Base-by-base conservation (phyloP, 2,113 vertebrate genomes). In the Oreotragus oreotragus region DNA sequence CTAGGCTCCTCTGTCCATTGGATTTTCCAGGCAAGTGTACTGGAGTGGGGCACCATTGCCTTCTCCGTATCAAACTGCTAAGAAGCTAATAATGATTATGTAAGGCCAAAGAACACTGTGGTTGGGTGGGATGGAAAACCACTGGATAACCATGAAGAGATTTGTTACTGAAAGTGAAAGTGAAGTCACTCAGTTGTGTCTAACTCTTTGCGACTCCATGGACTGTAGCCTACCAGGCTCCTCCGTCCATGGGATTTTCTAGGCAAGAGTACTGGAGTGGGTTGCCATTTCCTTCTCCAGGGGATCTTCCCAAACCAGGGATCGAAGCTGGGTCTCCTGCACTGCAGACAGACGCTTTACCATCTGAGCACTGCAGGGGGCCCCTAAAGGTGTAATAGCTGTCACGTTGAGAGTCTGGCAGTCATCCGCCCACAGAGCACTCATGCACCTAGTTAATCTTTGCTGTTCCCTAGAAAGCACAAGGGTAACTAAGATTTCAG, bases 341-440 rank as follows among this genome's bases (percentile, higher is more conserved):
- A 70, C 2, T 70, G n/a, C 64, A 70, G n/a, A 36, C n/a, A 21
- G 64, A 70, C 0, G n/a, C n/a, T 70, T 21, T 70, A 70, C 64
- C 1, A 0, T 70, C 62, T 70, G n/a, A 70, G 64, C 9, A 70
- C n/a, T 0, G 1, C 39, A 8, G 16, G 15, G 10, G 12, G 12
- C 17, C 27, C 17, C 9, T 5, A 53, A 47, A 86, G 21, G n/a
- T 49, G 6, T 39, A 51, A 1, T 2, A 11, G 47, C 30, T 39
- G 3, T n/a, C 33, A 49, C 2, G 1, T 0, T 28, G 7, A 77
- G 9, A 39, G 8, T 2, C 30, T 39, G 45, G 33, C 9, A 5
- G 30, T n/a, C 33, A 12, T 8, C 23, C 27, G 14, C 10, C 39
- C 45, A 58, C n/a, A 91, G 0, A 23, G 9, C 8, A 39, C 6